phyloP scores from a whole-genome alignment of 2,113 vertebrate species.

The Nansenia antarctica region DNA sequence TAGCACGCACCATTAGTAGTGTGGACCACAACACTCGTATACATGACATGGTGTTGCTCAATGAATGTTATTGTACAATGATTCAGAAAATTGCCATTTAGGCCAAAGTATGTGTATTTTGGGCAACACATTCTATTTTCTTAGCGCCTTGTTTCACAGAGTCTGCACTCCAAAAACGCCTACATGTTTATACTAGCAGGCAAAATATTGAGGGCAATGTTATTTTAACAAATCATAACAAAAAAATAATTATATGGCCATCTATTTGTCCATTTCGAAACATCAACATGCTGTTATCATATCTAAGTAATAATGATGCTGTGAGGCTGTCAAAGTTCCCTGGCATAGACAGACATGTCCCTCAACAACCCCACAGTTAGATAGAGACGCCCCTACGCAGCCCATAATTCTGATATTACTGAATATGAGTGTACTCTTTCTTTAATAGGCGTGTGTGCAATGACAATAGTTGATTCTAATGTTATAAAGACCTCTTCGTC shows the following conservation, averaged over 20 bases:
- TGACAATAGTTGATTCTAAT: not conserved
- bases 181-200: not conserved
- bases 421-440: not conserved
- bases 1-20: constrained; percentile 4
- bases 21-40: too few relatives aligned
- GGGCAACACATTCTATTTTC: too few relatives aligned
- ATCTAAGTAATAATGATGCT: not conserved
- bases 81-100: too few relatives aligned
- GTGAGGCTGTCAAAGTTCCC: too few relatives aligned
- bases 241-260: not conserved
- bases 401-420: not conserved
- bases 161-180: not conserved
- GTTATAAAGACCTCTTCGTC: not conserved
- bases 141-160: not conserved
- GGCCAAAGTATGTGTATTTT: too few relatives aligned
- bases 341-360: not conserved
- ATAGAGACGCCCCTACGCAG: not conserved
- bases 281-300: not conserved
- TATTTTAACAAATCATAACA: not conserved
- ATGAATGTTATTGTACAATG: too few relatives aligned
- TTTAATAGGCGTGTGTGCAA: not conserved
- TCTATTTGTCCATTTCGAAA: not conserved
- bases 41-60: too few relatives aligned
- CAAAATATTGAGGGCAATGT: not conserved
- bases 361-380: not conserved